Evolutionary conservation across 2,113 vertebrate species (phyloP).

Genomic region (Laticauda laticaudata): DNA sequence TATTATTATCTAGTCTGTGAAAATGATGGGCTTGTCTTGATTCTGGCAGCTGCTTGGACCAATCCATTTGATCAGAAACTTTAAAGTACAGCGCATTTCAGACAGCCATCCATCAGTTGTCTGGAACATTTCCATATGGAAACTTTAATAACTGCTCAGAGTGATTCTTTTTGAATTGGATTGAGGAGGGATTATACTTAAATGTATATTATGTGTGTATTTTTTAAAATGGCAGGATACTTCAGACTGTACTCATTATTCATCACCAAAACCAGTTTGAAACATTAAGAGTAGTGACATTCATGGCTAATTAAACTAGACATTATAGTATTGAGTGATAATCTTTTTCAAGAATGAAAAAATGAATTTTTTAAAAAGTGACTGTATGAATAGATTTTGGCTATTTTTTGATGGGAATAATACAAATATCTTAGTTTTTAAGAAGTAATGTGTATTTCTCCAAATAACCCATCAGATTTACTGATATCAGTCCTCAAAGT

Average conservation of each 20-base stretch:
- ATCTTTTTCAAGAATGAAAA: slow-evolving; percentile 27
- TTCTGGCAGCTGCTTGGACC: slow-evolving; percentile 58
- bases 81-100: slow-evolving; percentile 57
- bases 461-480: not conserved
- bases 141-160: slow-evolving; percentile 32
- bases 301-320: not conserved
- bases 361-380: not conserved
- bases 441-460: not conserved
- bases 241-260: not conserved
- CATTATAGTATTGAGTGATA: not conserved
- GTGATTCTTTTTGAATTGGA: slow-evolving; percentile 49
- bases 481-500: not conserved
- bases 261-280: slow-evolving; percentile 1
- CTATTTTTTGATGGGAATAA: not conserved
- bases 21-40: slow-evolving; percentile 41
- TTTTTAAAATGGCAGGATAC: slow-evolving; percentile 17
- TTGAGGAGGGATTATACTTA: not conserved
- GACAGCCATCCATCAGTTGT: slow-evolving; percentile 49
- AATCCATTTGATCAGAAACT: slow-evolving; percentile 42
- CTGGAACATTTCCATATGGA: slow-evolving; percentile 46
- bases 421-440: not conserved
- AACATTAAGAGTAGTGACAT: not conserved
- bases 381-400: not conserved
- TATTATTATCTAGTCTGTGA: slow-evolving; percentile 38
- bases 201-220: slow-evolving; percentile 1